Base-by-base conservation (phyloP, 2,797 vertebrate species). In the Sciurus vulgaris region DNA sequence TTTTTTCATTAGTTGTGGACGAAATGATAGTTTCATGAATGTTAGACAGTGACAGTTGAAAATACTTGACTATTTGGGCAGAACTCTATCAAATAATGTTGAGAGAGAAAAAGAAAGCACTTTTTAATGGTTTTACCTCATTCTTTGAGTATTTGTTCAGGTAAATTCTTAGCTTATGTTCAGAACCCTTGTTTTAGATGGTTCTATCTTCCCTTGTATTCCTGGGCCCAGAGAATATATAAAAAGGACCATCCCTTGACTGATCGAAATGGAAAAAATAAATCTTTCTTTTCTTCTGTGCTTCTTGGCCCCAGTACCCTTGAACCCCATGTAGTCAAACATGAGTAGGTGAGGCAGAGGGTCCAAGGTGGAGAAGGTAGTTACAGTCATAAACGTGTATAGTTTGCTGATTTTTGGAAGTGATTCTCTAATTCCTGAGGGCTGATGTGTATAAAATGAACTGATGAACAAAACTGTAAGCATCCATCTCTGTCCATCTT, bases 181-280 rank as follows among this genome's bases (percentile, higher is more conserved):
- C 33, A 44, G 22, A 92, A 77, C 1, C 3, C 6, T 82, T 87
- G 47, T 67, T 77, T 78, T 61, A 59, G 38, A 30, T 47, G 11
- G 11, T 67, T 67, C 33, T 87, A 47, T 87, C 95, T 92, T 72
- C 49, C 15, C 38, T 93, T 54, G 11, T 77, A 51, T 82, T 79
- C 3, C 28, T 79, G 76, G 33, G 56, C 5, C 35, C 35, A 77
- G 2, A 13, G 22, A 22, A 74, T 28, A 77, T 13, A 49, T 69
- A 13, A 17, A 38, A 89, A 94, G 49, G 7, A 10, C 82, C 33
- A 63, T 47, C 3, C 65, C 8, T 54, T 83, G 44, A 86, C 10
- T 47, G 81, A 54, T 24, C 70, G n/a, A 92, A 90, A 38, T 73
- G 14, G 2, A 28, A 56, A 47, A 38, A 56, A 61, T 51, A n/a